Percentiles rank a stretch among this genome's conserved stretches.
Conservation (phyloP, 2,113 vertebrate genomes). For the Phaetusa simplex region DNA sequence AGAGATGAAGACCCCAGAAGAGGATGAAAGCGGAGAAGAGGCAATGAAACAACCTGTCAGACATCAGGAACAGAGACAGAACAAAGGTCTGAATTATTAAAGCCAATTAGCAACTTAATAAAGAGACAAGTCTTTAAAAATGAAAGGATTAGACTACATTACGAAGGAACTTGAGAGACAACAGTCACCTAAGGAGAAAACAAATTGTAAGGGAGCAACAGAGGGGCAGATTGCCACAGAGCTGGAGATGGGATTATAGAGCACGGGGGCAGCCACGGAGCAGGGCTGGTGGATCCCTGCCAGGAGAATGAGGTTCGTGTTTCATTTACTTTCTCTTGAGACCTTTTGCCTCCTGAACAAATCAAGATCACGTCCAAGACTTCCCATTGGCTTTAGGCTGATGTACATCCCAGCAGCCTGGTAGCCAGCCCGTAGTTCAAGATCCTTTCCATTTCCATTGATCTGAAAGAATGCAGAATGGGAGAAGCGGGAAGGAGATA, state of each 20-base stretch:
- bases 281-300: background rate
- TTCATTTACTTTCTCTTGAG: background rate
- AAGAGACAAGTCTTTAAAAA: conserved; percentile 12
- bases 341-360: background rate
- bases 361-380: background rate
- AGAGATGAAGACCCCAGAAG: background rate
- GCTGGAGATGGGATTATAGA: background rate
- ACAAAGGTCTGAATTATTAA: background rate
- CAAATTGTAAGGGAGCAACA: background rate
- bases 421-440: background rate
- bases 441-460: background rate
- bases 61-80: background rate
- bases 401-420: background rate
- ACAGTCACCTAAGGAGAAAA: background rate
- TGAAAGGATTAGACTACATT: background rate
- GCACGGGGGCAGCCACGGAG: accelerated
- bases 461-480: background rate
- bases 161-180: background rate
- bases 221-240: background rate
- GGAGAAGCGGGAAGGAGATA: background rate
- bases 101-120: conserved; percentile 28
- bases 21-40: background rate
- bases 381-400: background rate
- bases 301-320: background rate
- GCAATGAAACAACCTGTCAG: background rate